Conservation (phyloP, 2,888 invertebrate species). For the Kuschelorhynchus macadamiae region DNA sequence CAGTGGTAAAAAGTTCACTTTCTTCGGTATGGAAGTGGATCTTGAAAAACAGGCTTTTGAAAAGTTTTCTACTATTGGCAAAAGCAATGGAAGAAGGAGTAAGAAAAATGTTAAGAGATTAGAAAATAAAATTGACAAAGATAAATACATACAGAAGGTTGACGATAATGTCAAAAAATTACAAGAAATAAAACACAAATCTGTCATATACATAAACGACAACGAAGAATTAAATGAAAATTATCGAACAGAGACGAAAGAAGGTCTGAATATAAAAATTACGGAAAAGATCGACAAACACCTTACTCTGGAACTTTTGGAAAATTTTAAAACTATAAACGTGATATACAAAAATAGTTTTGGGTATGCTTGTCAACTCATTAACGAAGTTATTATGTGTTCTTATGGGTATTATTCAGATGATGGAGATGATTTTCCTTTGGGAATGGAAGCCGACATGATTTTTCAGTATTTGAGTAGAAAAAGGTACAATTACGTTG, state of each 20-base stretch:
- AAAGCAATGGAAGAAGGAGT: constrained; percentile 22
- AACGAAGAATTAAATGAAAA: constrained; percentile 3
- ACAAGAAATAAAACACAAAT: constrained; percentile 24
- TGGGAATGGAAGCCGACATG: constrained; percentile 66
- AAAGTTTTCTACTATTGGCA: constrained; percentile 66
- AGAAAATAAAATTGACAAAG: not conserved
- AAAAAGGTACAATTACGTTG: constrained; percentile 52
- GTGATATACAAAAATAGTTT: constrained; percentile 66
- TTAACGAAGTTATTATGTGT: constrained; percentile 63
- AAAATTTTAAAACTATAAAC: constrained; percentile 63
- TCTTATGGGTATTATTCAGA: constrained; percentile 57
- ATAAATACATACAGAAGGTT: not conserved
- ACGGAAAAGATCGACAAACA: constrained; percentile 65
- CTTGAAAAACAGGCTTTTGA: constrained; percentile 66
- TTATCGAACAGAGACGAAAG: not conserved
- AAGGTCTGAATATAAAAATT: constrained; percentile 48
- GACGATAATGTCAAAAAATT: constrained; percentile 16
- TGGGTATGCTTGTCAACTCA: constrained; percentile 64
- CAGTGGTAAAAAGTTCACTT: constrained; percentile 67
- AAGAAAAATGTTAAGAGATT: constrained; percentile 3
- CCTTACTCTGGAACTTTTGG: constrained; percentile 62
- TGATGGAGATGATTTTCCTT: constrained; percentile 62
- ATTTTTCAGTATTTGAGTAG: constrained; percentile 59
- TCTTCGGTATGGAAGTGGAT: constrained; percentile 69
- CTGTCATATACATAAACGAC: constrained; percentile 63